Percentiles rank a stretch among this genome's conserved stretches.
Evolutionary conservation across 30 jellyfish, hydroid and myxozoan species (phyloP).

Genomic region (Hydractinia symbiolongicarpus): DNA sequence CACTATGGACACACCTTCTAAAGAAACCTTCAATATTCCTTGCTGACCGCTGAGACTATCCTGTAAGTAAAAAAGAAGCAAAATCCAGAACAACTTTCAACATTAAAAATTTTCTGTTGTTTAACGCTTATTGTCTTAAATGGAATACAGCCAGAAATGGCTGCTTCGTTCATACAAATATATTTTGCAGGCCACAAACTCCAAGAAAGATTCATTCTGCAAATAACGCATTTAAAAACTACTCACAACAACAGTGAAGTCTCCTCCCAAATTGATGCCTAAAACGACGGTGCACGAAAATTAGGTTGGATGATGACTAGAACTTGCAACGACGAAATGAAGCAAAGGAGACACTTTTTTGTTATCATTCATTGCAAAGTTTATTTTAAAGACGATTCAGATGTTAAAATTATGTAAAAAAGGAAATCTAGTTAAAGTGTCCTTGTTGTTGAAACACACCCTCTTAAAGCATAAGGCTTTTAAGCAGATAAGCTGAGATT

Average conservation of each 20-base stretch:
- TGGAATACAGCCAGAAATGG: no score
- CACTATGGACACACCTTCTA: conserved; percentile 75
- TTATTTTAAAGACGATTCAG: background rate
- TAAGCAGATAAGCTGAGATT: no score
- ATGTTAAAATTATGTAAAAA: background rate
- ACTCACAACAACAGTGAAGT: conserved; percentile 74
- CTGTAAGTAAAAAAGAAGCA: conserved; percentile 32
- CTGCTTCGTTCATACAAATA: no score
- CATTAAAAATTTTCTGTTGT: no score
- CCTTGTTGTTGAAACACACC: no score
- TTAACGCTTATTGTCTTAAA: no score
- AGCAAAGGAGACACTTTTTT: no score
- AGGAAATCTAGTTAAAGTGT: background rate
- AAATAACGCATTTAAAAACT: background rate
- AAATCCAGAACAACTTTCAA: background rate
- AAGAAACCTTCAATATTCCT: conserved; percentile 79
- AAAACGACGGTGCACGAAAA: background rate
- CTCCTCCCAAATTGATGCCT: conserved; percentile 91
- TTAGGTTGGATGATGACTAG: background rate
- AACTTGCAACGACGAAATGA: no score
- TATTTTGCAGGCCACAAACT: no score
- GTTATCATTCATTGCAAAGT: no score
- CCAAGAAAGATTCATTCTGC: no score
- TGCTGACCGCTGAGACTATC: conserved; percentile 51
- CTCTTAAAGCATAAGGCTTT: no score